A percentile compares a stretch with the other conserved stretches of the same genome.
These are phyloP conservation scores for Sylvia borin DNA, from an alignment of 2,797 vertebrate genomes.

Conservation along the genomic window DNA sequence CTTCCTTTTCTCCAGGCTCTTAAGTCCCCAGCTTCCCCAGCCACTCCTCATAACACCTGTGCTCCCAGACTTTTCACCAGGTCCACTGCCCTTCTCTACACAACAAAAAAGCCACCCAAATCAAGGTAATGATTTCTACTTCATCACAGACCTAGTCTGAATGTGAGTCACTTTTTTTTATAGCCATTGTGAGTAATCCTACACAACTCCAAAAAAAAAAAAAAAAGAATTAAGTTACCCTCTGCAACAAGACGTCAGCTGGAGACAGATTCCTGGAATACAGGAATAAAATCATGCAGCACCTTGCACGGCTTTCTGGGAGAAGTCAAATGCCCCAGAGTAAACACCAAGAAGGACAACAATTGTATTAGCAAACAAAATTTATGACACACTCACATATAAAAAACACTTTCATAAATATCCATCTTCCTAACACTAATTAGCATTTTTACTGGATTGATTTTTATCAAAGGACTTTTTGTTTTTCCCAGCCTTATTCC, in stretches of 20 bases:
- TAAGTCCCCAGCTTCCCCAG: neutral
- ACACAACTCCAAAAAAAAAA: too few relatives aligned
- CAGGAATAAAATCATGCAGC: neutral
- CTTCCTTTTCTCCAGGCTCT: neutral
- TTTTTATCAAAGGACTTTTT: conserved; percentile 1
- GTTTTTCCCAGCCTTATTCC: conserved; percentile 43
- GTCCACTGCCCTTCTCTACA: neutral
- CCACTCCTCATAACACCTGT: rapidly evolving
- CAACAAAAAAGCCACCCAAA: neutral
- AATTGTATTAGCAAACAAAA: neutral
- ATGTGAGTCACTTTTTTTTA: neutral
- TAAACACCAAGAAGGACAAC: neutral
- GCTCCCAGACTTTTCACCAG: neutral
- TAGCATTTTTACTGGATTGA: rapidly evolving
- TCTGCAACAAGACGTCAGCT: too few relatives aligned
- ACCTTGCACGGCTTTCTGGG: neutral
- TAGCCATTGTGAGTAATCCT: too few relatives aligned
- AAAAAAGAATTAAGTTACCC: neutral
- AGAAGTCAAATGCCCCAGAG: too few relatives aligned
- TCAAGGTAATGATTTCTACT: rapidly evolving
- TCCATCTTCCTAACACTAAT: neutral
- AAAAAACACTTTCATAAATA: neutral
- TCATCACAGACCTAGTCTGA: too few relatives aligned
- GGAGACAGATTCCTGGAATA: rapidly evolving
- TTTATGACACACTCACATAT: neutral